Conservation (phyloP, 2,113 vertebrate species). For the Hystrix cristata region DNA sequence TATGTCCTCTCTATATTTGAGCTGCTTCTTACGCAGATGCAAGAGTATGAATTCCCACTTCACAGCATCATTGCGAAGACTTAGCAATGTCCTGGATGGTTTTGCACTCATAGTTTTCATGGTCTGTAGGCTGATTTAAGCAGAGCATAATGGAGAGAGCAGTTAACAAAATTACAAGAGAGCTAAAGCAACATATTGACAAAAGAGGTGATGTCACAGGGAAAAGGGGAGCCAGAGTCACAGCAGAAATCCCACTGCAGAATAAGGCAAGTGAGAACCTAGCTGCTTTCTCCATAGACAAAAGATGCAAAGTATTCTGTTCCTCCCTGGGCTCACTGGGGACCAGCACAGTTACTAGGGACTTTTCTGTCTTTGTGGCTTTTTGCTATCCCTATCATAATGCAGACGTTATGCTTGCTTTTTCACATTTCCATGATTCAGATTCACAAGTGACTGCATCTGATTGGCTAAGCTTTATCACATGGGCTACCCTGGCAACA, state of each 20-base stretch:
- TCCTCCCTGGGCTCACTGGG: background rate
- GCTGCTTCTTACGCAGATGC: background rate
- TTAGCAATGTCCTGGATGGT: too few species aligned
- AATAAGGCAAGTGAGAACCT: background rate
- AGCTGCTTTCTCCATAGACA: background rate
- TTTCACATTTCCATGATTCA: background rate
- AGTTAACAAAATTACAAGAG: background rate
- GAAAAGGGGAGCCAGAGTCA: background rate
- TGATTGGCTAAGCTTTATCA: background rate
- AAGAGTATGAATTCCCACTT: too few species aligned
- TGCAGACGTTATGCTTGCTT: background rate
- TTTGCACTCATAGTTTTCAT: background rate
- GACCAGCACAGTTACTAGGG: background rate
- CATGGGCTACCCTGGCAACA: background rate
- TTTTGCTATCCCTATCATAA: background rate
- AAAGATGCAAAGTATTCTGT: background rate
- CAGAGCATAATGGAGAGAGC: background rate
- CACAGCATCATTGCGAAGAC: background rate
- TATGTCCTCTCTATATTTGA: background rate
- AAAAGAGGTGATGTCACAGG: background rate
- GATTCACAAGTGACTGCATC: background rate
- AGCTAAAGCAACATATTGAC: background rate
- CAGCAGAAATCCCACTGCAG: background rate
- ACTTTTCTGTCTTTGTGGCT: background rate
- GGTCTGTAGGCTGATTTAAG: background rate